Conservation (phyloP, 2,888 invertebrate species). For the Rhimphoctona megacephalus region DNA sequence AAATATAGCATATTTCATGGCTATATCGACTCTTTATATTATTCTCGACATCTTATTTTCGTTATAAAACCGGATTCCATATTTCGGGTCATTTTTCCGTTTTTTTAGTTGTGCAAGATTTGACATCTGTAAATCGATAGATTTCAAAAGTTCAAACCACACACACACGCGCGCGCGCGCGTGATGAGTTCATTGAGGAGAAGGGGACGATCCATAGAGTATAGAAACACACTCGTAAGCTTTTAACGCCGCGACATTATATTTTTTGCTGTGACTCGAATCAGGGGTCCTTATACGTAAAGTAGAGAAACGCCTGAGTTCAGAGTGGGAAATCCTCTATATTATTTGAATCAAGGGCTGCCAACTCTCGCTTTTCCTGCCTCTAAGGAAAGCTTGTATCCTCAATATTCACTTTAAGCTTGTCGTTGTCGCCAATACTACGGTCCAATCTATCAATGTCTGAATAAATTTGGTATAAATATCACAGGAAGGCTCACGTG, state of each 20-base stretch:
- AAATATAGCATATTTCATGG: too few species aligned
- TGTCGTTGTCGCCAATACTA: conserved; percentile 1
- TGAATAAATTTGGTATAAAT: conserved; percentile 15
- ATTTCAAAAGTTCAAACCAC: background rate
- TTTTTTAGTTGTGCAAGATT: too few species aligned
- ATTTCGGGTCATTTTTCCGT: too few species aligned
- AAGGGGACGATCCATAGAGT: background rate
- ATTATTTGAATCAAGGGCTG: conserved; percentile 15
- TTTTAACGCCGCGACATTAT: background rate
- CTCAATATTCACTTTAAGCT: background rate
- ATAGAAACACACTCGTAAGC: background rate
- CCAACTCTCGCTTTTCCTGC: conserved; percentile 12
- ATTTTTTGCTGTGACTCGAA: conserved; percentile 1
- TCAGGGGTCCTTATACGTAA: conserved; percentile 24
- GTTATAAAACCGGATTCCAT: too few species aligned
- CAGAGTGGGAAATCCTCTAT: background rate
- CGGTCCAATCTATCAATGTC: conserved; percentile 33
- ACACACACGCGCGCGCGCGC: background rate
- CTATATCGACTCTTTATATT: too few species aligned
- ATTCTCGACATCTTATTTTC: too few species aligned
- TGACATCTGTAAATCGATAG: too few species aligned
- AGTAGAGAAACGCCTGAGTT: background rate
- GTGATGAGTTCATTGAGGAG: background rate
- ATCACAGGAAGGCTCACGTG: background rate
- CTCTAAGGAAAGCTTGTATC: background rate